A percentile compares a stretch with the other conserved stretches of the same genome.
phyloP scores from a whole-genome alignment of 1,140 invertebrate species.

The Macrostomum lignano region DNA sequence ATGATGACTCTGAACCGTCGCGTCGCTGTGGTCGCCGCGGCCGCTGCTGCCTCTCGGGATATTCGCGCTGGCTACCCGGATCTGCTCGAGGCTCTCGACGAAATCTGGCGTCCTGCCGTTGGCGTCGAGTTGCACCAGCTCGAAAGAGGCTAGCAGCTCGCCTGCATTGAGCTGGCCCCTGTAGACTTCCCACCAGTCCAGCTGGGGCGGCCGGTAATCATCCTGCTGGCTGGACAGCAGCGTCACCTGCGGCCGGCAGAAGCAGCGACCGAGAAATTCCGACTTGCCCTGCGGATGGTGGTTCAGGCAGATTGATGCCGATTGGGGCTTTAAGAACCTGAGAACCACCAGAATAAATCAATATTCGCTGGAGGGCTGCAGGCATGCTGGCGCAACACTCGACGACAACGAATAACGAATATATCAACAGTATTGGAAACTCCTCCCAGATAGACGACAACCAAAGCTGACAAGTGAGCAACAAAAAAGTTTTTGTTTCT shows the following conservation, averaged over 20 bases:
- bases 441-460: no score
- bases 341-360: background rate
- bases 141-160: constrained; percentile 31
- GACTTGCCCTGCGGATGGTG: constrained; percentile 20
- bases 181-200: constrained; percentile 27
- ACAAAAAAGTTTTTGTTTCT: no score
- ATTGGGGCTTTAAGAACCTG: background rate
- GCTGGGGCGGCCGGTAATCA: constrained; percentile 11
- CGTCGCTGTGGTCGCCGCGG: no score
- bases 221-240: constrained; percentile 15
- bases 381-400: no score
- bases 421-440: no score
- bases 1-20: no score
- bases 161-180: constrained; percentile 17
- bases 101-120: background rate
- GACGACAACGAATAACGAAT: no score
- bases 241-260: constrained; percentile 20
- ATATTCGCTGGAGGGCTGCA: no score
- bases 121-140: constrained; percentile 9
- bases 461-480: no score
- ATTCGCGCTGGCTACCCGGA: no score
- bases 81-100: background rate
- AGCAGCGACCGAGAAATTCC: constrained; percentile 28
- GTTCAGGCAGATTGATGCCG: constrained; percentile 13
- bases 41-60: no score